Base-by-base conservation (phyloP, 2,113 vertebrate species). In the Xiphophorus couchianus region DNA sequence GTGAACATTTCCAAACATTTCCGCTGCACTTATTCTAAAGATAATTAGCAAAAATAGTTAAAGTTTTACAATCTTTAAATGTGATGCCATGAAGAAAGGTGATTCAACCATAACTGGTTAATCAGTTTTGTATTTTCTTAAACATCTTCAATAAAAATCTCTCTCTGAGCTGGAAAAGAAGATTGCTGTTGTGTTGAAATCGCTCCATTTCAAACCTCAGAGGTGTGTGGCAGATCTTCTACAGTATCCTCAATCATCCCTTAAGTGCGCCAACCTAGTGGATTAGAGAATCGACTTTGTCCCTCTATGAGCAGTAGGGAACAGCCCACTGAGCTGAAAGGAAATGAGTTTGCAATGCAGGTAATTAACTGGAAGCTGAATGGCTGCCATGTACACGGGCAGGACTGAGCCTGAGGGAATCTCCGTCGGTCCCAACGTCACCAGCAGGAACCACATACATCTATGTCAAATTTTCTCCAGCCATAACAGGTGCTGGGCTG, bases 361-460 rank as follows among this genome's bases (percentile, higher is more conserved):
- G 87, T 92, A 91, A 93, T 91, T 92, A 91, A 88, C 86, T 90
- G 84, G 82, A 88, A 90, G 86, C 80, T 82, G 78, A 90, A 83
- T 48, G 63, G 84, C 78, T 88, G 79, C 85, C 82, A 77, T 78
- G 79, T 86, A 64, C 11, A 69, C 80, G 83, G 84, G 71, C 80
- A 87, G 77, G 68, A 25, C 77, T 25, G 77, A 64, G 77, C 90
- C 83, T 44, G 66, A 25, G 87, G 88, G 88, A 74, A 82, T 76
- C 76, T 82, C 74, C 63, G 77, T 83, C 86, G 39, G 73, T 85
- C 78, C 78, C 76, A 85, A 74, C 87, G 82, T 86, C 88, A 78
- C 82, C 84, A 74, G 82, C 82, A 76, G 71, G 76, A 82, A 82
- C 83, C 80, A 73, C 76, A 76, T 81, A 87, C 77, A 76, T 73